Evolutionary conservation across 2,888 invertebrate genomes (phyloP).

Genomic region (Panzeria rudis): DNA sequence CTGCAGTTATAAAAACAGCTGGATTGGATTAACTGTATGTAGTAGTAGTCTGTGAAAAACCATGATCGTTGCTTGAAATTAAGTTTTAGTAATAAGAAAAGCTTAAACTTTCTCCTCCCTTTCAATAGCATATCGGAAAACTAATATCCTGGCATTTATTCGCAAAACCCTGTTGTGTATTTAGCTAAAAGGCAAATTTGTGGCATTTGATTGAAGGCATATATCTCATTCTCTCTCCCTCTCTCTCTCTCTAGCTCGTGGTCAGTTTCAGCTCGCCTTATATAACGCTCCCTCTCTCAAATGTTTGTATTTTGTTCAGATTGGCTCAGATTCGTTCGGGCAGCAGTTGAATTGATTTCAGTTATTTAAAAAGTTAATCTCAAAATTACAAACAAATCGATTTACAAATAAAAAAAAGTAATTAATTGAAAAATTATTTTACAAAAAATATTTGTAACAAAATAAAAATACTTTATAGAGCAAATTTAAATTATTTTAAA

Average conservation of each 20-base stretch:
- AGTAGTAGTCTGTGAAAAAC: constrained; percentile 30
- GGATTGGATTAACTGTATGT: constrained; percentile 27
- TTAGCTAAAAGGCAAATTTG: constrained; percentile 31
- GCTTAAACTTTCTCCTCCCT: not conserved
- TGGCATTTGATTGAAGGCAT: constrained; percentile 17
- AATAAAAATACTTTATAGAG: constrained; percentile 36
- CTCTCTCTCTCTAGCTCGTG: constrained; percentile 5
- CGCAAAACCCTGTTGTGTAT: constrained; percentile 38
- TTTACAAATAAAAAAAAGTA: constrained; percentile 24
- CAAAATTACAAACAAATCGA: constrained; percentile 47
- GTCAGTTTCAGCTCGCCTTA: not conserved
- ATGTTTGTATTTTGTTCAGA: constrained; percentile 27
- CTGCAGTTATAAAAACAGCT: constrained; percentile 25
- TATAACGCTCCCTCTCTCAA: constrained; percentile 32
- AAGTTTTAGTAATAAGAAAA: constrained; percentile 10
- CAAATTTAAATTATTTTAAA: constrained; percentile 34
- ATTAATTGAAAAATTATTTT: constrained; percentile 25
- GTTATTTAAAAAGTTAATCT: constrained; percentile 33
- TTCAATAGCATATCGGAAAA: constrained; percentile 19
- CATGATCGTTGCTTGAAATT: constrained; percentile 6
- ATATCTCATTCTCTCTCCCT: constrained; percentile 10
- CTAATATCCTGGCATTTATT: constrained; percentile 44
- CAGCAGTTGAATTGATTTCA: constrained; percentile 46
- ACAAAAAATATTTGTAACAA: constrained; percentile 40
- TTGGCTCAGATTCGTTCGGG: constrained; percentile 16